Base-by-base conservation (phyloP, 2,797 vertebrate species). In the Halcyon chelicuti region DNA sequence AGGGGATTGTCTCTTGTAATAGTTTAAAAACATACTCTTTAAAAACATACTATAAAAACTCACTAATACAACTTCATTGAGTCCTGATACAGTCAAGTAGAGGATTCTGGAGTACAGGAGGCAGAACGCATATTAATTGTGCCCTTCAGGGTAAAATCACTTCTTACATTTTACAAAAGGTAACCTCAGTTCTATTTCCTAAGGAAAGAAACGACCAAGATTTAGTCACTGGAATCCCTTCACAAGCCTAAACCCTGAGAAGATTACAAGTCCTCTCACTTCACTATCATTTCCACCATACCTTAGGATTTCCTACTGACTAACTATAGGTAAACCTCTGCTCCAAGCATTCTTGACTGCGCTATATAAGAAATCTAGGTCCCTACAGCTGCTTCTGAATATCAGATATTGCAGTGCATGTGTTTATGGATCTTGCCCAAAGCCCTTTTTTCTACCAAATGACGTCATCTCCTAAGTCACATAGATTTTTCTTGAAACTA, bases 401-500 rank as follows among this genome's bases (percentile, higher is more conserved):
- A 83, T 71, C 74, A 76, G 14, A 10, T 61, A 42, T 65, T 52
- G 44, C 9, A 63, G 33, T 33, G 22, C 20, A 14, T 44, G 39
- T 72, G 47, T 88, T 91, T 71, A 82, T 74, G 57, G 40, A 88
- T 61, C 61, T 57, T 86, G 44, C 44, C 49, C 18, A 21, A 83
- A 89, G 42, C 60, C 1, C 72, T 92, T 93, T 83, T 67, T 4
- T 29, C 29, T 84, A 47, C 52, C 84, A 46, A 61, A 84, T 88
- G 44, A 94, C 47, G 49, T 83, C 26, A 91, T 31, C 61, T 86
- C 72, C 72, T 71, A 61, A 86, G n/a, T 39, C n/a, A 46, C 21
- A 93, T 51, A 28, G 78, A 70, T 88, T 95, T 94, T 91, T 80
- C 78, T 76, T 83, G 57, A 89, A 93, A 91, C 19, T 33, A 67